These are phyloP conservation scores for Mirounga angustirostris DNA, from an alignment of 2,113 vertebrate species.

Conservation along the genomic window DNA sequence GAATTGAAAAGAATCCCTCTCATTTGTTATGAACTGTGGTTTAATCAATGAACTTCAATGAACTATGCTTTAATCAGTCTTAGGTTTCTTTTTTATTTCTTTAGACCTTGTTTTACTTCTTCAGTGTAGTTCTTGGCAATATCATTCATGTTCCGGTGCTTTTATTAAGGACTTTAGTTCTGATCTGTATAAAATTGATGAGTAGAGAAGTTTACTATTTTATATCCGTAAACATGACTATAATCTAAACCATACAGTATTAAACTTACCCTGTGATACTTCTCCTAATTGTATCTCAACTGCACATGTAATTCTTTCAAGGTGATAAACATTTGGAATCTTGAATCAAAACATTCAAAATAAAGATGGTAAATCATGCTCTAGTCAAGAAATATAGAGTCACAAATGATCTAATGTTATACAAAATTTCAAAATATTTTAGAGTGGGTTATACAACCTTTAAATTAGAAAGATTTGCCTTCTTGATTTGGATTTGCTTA, in stretches of 20 bases:
- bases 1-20: neutral
- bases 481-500: constrained; percentile 12
- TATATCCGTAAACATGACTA: neutral
- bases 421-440: constrained; percentile 30
- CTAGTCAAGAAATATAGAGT: neutral
- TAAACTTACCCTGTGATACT: neutral
- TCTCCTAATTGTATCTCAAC: neutral
- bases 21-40: neutral
- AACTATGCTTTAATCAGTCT: neutral
- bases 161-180: constrained; percentile 18
- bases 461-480: neutral
- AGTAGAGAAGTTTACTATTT: neutral
- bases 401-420: neutral
- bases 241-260: neutral
- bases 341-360: constrained; percentile 26
- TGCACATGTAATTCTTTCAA: neutral
- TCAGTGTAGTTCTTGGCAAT: neutral
- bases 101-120: constrained; percentile 48
- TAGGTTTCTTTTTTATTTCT: neutral
- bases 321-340: neutral
- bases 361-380: neutral
- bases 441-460: neutral
- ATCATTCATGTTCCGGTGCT: neutral
- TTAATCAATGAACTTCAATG: neutral
- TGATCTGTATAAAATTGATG: neutral